Evolutionary conservation across 1,140 invertebrate genomes (phyloP), one percentile per base, ranked within the genome.

Genomic region (Brachystomella parvula): DNA sequence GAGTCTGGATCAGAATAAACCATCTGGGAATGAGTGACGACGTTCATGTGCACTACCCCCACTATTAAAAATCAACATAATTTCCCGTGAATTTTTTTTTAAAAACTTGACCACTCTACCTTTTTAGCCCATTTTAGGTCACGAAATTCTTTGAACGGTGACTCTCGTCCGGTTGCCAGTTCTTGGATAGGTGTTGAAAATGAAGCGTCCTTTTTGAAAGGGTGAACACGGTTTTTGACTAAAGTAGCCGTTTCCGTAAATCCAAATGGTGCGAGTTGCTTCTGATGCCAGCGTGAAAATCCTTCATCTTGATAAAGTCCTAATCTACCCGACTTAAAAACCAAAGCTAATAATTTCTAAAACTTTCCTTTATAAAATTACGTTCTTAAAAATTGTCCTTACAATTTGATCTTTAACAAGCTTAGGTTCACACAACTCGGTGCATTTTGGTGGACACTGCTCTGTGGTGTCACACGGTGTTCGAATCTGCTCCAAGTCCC

Each of bases 201-300:
- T 3, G 26, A 30, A 59, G 57, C 30, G 57, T 29, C 57, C 29
- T 59, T 59, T 15, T 21, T 29, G 30, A 59, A 59, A 15, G 57
- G 57, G 9, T 31, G 57, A 12, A 32, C 9, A 9, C 57, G 57
- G 21, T 59, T 17, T 31, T 59, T 59, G 57, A 59, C 57, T 6
- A 59, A 24, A 6, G 57, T 59, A 3, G 57, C 57, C 21, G 26
- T 59, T 29, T 59, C 30, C 3, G 30, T 32, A 29, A 59, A 59
- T 59, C 57, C 57, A 24, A 28, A 28, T 31, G 57, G 57, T 9
- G 26, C 26, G 3, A 59, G 24, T 21, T 30, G 26, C 26, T 29
- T 3, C 30, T 59, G 57, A 31, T 59, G 57, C 57, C 57, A 59
- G 15, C 30, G 30, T 12, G 57, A 59, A 24, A 29, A 59, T 12